Base-by-base conservation (phyloP, 2,888 invertebrate species). In the Hypselothyrea guttata region DNA sequence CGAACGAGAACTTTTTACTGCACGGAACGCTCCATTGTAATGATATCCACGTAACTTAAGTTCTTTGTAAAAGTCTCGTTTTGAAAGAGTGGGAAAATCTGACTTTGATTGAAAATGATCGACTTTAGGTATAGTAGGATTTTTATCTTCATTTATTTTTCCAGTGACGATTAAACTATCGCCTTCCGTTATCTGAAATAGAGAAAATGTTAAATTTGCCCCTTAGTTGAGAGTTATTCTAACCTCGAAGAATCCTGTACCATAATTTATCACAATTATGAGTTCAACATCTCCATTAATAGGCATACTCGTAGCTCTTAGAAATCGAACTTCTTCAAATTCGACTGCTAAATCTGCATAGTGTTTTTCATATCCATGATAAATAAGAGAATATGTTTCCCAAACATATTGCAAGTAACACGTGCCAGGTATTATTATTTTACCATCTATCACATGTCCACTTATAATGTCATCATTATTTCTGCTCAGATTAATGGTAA, bases 391-490 rank as follows among this genome's bases (percentile, higher is more conserved):
- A n/a, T 95, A 90, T 0, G 94, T 94, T 82, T 95, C 94, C 96
- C 96, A 96, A 0, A 94, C 94, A 11, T 94, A 90, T 31, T 92
- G 91, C 77, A 97, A 90, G 87, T 96, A 96, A 11, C 94, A 95
- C 0, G 97, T 96, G 0, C 97, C 97, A 0, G 97, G 97, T 78
- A 95, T 71, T 7, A 89, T 62, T 2, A 89, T 71, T 66, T 93
- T 90, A 92, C 97, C 96, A 89, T 98, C 97, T 61, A 98, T 94
- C 8, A 93, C 92, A 89, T 98, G 97, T 0, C 96, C 97, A 28
- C 91, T 90, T 89, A 97, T 91, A 84, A 92, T 97, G 48, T 94
- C 93, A 84, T 92, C 93, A 78, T 93, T 92, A 56, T 94, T 94
- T 66, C 94, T 93, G 0, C 89, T 89, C 3, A 94, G 90, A 13